Conservation (phyloP, 2,888 invertebrate genomes). For the Leptura quadrifasciata region DNA sequence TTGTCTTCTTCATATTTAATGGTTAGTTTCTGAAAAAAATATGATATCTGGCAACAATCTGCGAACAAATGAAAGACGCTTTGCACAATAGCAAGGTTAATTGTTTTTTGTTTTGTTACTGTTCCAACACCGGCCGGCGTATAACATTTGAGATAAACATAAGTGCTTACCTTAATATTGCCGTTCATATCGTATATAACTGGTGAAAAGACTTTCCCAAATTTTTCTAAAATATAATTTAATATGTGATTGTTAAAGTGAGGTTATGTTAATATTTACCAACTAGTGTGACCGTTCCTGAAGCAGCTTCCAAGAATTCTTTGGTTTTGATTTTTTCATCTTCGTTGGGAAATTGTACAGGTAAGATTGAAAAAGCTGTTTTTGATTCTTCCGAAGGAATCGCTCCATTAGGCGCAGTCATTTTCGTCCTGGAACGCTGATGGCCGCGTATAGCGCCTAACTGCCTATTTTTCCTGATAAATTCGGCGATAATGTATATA, state of each 20-base stretch:
- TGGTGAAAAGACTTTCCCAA: conserved; percentile 84
- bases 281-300: conserved; percentile 58
- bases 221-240: conserved; percentile 77
- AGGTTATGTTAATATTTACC: conserved; percentile 54
- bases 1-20: conserved; percentile 76
- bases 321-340: conserved; percentile 58
- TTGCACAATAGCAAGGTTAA: not conserved
- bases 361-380: conserved; percentile 52
- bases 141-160: not conserved
- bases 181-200: conserved; percentile 86
- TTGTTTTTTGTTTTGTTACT: not conserved
- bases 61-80: not conserved
- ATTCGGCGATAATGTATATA: no score
- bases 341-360: conserved; percentile 54
- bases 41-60: not conserved
- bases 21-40: conserved; percentile 78
- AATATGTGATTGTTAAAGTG: conserved; percentile 40
- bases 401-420: conserved; percentile 31
- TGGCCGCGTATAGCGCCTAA: no score
- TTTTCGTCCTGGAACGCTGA: conserved; percentile 3
- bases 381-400: conserved; percentile 30
- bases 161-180: conserved; percentile 81
- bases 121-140: not conserved
- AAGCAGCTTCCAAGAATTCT: conserved; percentile 63
- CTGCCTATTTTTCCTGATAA: no score